These are phyloP conservation scores for Microplitis mediator DNA, from an alignment of 1,140 invertebrate species.

Conservation along the genomic window DNA sequence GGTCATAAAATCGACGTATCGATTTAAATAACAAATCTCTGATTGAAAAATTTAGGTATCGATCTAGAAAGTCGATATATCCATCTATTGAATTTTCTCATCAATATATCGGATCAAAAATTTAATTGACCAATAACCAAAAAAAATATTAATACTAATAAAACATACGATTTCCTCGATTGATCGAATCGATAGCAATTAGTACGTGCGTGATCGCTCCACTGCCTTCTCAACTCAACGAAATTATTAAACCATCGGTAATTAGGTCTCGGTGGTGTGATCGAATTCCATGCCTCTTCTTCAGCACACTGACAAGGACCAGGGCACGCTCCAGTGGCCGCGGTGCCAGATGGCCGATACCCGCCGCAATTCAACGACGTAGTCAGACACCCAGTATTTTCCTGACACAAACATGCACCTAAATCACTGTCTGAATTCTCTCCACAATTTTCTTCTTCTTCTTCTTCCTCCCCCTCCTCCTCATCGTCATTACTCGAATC, in stretches of 20 bases:
- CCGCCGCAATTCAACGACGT: conserved; percentile 32
- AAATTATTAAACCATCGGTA: conserved; percentile 49
- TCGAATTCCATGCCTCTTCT: conserved; percentile 53
- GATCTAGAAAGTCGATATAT: too few relatives aligned
- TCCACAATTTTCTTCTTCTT: too few relatives aligned
- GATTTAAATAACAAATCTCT: too few relatives aligned
- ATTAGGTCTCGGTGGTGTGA: conserved; percentile 47
- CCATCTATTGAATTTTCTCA: too few relatives aligned
- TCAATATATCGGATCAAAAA: too few relatives aligned
- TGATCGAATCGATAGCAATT: conserved; percentile 44
- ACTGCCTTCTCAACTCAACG: conserved; percentile 46
- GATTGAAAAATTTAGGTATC: too few relatives aligned
- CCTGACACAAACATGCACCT: conserved; percentile 36
- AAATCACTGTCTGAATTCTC: too few relatives aligned
- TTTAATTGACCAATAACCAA: too few relatives aligned
- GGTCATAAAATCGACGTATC: too few relatives aligned
- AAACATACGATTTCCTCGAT: conserved; percentile 39
- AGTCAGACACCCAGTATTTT: conserved; percentile 35
- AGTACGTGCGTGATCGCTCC: conserved; percentile 49
- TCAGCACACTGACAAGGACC: conserved; percentile 46
- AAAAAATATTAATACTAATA: not conserved
- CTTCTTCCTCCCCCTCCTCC: too few relatives aligned
- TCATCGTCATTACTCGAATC: too few relatives aligned
- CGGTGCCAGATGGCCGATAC: conserved; percentile 28
- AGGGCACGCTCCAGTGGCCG: conserved; percentile 31